Conservation (phyloP, 2,888 invertebrate genomes). For the Hipparchia sbordonii region DNA sequence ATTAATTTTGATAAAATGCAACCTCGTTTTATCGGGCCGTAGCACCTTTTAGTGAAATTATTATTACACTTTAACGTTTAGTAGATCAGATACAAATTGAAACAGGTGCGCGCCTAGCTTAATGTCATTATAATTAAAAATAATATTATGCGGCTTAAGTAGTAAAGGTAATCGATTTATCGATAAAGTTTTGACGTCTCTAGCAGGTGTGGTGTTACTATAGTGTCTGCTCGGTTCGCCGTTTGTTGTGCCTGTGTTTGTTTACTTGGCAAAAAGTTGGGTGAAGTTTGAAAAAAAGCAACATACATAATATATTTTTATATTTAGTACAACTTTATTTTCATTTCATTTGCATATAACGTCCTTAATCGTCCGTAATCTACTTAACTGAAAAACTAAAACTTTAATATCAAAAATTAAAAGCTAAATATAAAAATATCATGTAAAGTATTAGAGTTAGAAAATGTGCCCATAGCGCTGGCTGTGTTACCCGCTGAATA, state of each 20-base stretch:
- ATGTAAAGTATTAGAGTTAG: no score
- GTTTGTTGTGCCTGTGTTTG: constrained; percentile 23
- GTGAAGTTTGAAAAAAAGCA: background rate
- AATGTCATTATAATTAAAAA: constrained; percentile 37
- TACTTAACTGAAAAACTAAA: no score
- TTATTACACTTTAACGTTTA: constrained; percentile 6
- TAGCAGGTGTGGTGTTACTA: constrained; percentile 50
- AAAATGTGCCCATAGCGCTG: no score
- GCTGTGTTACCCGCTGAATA: no score
- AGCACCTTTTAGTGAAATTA: constrained; percentile 21
- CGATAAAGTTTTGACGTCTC: constrained; percentile 38
- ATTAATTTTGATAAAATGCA: constrained; percentile 8
- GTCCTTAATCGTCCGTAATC: no score
- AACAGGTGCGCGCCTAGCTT: constrained; percentile 29
- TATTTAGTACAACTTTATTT: no score
- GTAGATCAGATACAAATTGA: constrained; percentile 21
- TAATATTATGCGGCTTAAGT: constrained; percentile 22
- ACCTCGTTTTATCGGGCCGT: constrained; percentile 14
- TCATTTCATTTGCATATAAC: no score
- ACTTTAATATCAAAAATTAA: no score
- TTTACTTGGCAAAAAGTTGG: no score
- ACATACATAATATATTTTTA: no score
- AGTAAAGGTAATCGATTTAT: constrained; percentile 36
- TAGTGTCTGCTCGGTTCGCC: constrained; percentile 19
- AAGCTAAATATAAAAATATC: no score